Percentiles rank a stretch among this genome's conserved stretches.
phyloP scores from a whole-genome alignment of 2,888 invertebrate species.

The Graphium colonna region DNA sequence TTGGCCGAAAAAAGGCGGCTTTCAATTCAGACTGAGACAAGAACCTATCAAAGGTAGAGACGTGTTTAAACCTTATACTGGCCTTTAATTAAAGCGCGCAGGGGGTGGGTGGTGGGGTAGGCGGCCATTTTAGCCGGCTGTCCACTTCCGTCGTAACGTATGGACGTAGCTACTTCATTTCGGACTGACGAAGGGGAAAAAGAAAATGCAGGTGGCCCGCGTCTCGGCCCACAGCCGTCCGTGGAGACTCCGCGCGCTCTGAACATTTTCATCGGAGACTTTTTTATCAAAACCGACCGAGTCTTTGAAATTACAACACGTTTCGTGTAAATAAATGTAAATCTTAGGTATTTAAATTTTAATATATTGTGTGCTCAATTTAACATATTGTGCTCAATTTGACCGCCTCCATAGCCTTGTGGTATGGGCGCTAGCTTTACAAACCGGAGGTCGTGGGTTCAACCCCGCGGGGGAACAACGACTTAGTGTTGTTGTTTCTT shows the following conservation, averaged over 20 bases:
- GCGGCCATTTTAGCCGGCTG: conserved; percentile 59
- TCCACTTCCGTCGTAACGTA: conserved; percentile 68
- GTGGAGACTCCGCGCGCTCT: conserved; percentile 36
- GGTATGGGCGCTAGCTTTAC: too few species aligned
- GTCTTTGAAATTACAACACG: too few species aligned
- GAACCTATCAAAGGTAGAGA: conserved; percentile 55
- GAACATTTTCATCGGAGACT: too few species aligned
- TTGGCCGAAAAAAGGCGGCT: conserved; percentile 46
- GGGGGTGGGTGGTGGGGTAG: conserved; percentile 41
- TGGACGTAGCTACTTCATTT: conserved; percentile 71
- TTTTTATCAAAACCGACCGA: too few species aligned
- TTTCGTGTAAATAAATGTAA: too few species aligned
- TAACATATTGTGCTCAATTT: too few species aligned
- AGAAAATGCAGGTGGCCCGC: conserved; percentile 57
- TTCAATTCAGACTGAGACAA: conserved; percentile 48
- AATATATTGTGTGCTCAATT: too few species aligned
- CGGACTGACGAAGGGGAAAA: conserved; percentile 62
- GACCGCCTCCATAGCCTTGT: too few species aligned
- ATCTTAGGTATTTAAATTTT: too few species aligned
- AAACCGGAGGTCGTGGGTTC: too few species aligned
- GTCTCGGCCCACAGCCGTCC: conserved; percentile 42
- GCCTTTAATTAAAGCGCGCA: conserved; percentile 72
- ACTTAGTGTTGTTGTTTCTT: too few species aligned
- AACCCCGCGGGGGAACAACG: too few species aligned
- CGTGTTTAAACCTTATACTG: conserved; percentile 72